Base-by-base conservation (phyloP, 2,113 vertebrate species). In the Gambusia holbrooki region DNA sequence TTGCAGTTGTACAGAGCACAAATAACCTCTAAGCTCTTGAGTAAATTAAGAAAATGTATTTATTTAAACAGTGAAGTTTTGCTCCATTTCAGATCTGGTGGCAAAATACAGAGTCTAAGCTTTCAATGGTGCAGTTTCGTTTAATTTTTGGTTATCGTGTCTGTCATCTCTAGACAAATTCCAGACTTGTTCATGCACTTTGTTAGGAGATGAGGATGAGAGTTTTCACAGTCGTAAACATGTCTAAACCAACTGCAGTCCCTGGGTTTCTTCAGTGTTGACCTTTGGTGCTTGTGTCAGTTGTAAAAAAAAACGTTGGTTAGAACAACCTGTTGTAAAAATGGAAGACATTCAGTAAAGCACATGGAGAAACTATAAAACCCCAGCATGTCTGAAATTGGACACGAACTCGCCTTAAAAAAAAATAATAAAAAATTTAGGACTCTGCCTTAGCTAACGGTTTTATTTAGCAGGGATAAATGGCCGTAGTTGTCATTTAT, bases 181-280 rank as follows among this genome's bases (percentile, higher is more conserved):
- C 82, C 87, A 89, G 80, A 61, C 73, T 10, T 14, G 27, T 37
- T 37, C 62, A 1, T 73, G 62, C 61, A 48, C 73, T 71, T 42
- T 79, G 79, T 74, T 63, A 48, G 3, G 58, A 77, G 73, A 73
- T 32, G 37, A 69, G 66, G 73, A 73, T 32, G 37, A 69, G 63
- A 17, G 29, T 48, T 88, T 83, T 79, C 66, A 66, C 68, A 71
- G 29, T 68, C 71, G 74, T 86, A 85, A 92, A 88, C 85, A 83
- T 64, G 69, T 74, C 54, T 4, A 60, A 68, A 61, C 61, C 37
- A 65, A 45, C 60, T 66, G 66, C 54, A 45, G 62, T 74, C 22
- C 67, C 66, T 84, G 69, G 63, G 27, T 74, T 73, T 81, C 70
- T 37, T 84, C 81, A 80, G 32, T 67, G 60, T 28, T 71, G 69